Conservation (phyloP, 2,888 invertebrate species). For the Cataglyphis rosenhaueri region DNA sequence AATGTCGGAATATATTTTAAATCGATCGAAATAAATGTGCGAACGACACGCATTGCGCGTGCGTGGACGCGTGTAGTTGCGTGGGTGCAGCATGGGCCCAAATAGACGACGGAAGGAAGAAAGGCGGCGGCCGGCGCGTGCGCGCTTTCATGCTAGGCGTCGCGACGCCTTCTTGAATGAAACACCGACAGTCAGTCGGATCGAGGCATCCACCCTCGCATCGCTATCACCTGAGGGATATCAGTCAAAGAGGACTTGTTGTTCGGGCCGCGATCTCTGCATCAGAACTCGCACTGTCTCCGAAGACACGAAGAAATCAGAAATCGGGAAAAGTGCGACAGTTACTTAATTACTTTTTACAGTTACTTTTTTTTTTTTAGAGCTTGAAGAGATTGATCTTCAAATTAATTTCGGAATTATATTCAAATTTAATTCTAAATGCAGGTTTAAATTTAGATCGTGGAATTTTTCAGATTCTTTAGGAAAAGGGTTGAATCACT, state of each 20-base stretch:
- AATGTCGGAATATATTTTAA: slow-evolving; percentile 77
- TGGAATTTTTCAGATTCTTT: not conserved
- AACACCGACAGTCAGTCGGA: slow-evolving; percentile 78
- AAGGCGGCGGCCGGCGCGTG: slow-evolving; percentile 70
- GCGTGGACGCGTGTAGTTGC: slow-evolving; percentile 57
- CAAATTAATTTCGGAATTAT: not conserved
- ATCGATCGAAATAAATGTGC: slow-evolving; percentile 81
- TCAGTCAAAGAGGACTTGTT: not conserved
- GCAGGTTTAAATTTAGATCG: not conserved
- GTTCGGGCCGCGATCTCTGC: not conserved
- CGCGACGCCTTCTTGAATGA: slow-evolving; percentile 82
- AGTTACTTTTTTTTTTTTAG: not conserved
- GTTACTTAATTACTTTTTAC: not conserved
- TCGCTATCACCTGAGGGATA: slow-evolving; percentile 30
- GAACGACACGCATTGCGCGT: slow-evolving; percentile 57
- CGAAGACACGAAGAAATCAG: not conserved
- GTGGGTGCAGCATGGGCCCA: slow-evolving; percentile 55
- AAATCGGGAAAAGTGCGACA: slow-evolving; percentile 1
- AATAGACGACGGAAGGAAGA: slow-evolving; percentile 56
- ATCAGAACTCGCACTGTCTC: not conserved
- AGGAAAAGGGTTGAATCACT: not conserved
- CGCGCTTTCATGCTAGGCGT: slow-evolving; percentile 70
- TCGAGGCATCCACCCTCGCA: slow-evolving; percentile 78
- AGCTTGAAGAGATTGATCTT: not conserved
- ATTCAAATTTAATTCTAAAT: not conserved